Base-by-base conservation (phyloP, 2,888 invertebrate species). In the Synanthedon formicaeformis region DNA sequence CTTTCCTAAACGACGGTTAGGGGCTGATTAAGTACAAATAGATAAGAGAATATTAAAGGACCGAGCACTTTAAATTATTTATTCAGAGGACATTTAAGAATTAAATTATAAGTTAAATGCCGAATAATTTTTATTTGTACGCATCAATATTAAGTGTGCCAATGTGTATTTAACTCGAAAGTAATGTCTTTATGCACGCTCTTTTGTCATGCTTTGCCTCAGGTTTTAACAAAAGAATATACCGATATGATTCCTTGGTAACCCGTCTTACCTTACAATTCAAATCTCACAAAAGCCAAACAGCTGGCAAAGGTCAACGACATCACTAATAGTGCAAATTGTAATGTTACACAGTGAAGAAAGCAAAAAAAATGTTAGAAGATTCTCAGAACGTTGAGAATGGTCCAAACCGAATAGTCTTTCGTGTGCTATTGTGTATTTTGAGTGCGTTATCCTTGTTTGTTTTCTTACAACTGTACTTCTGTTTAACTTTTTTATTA, bases 281-380 rank as follows among this genome's bases (percentile, higher is more conserved):
- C 66, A 66, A 67, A 64, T 67, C 67, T 71, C 64, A 78, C 77
- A 81, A 81, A 84, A 81, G 78, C 68, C 70, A 75, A 84, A 82
- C 86, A 87, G 85, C 85, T 86, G 86, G 76, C 72, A 67, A 70
- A 77, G 86, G 82, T 85, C 84, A 79, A 71, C 66, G 86, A 83
- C 84, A 71, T 71, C 67, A 60, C 56, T 66, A 72, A 75, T 80
- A 78, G 80, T 81, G 86, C 85, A 81, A 86, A 86, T 82, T 86
- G 80, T 81, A 78, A 73, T 78, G 75, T 75, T 75, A 83, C 77
- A 84, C 77, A 76, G 77, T 66, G 72, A 64, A 68, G 72, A 74
- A 73, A 73, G 78, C 75, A 80, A 82, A 83, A 78, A 67, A 70
- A 69, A 65, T 71, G 73, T 75, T 59, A 59, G 54, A 56, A 60